Evolutionary conservation across 2,113 vertebrate genomes (phyloP).

Genomic region (Pithys albifrons): DNA sequence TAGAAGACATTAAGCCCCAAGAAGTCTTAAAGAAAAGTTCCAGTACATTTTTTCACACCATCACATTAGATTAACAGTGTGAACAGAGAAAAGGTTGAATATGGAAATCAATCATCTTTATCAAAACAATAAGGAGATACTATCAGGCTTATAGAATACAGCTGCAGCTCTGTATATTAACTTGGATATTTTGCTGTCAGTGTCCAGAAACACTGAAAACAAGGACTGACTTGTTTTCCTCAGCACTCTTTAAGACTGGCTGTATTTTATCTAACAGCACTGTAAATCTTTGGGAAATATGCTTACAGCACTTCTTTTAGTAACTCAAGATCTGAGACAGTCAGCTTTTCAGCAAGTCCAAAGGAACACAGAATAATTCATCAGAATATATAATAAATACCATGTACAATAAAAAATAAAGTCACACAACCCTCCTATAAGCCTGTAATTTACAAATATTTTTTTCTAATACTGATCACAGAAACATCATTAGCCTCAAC

Average conservation of each 20-base stretch:
- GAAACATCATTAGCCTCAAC: not conserved
- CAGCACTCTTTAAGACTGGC: not conserved
- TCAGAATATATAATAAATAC: not conserved
- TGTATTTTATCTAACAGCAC: not conserved
- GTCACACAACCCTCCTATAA: not conserved
- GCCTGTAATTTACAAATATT: not conserved
- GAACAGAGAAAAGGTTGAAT: not conserved
- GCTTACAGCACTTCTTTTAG: not conserved
- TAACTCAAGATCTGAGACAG: not conserved
- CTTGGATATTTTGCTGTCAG: not conserved
- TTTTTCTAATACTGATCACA: not conserved
- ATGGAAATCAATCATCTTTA: conserved; percentile 6
- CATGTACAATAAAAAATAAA: not conserved
- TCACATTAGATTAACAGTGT: not conserved
- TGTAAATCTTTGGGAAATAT: not conserved
- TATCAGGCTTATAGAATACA: not conserved
- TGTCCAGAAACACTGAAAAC: conserved; percentile 1
- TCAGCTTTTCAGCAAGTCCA: not conserved
- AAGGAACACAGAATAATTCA: not conserved
- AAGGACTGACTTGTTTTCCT: conserved; percentile 8
- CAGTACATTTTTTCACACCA: not conserved
- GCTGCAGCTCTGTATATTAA: not conserved
- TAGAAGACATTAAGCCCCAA: not conserved
- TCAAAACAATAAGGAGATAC: not conserved
- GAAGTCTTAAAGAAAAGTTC: not conserved